Conservation (phyloP, 1,140 invertebrate genomes). For the Hylyphantes graminicola region DNA sequence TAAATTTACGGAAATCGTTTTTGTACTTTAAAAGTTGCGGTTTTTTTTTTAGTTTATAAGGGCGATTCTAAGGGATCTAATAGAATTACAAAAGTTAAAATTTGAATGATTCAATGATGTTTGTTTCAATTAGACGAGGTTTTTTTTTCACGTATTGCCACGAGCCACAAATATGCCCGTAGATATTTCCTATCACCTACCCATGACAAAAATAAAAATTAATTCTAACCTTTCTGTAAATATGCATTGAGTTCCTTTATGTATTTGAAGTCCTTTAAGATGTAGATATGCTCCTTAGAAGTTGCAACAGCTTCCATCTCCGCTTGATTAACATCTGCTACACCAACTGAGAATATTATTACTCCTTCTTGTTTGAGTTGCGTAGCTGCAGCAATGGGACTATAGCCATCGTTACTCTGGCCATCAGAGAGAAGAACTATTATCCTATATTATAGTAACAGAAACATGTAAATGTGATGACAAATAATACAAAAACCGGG, state of each 20-base stretch:
- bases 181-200: too few species aligned
- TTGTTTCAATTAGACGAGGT: neutral
- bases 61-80: too few species aligned
- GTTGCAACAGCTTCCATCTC: conserved; percentile 35
- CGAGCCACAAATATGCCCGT: too few species aligned
- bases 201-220: neutral
- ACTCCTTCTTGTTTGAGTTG: conserved; percentile 13
- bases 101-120: neutral
- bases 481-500: neutral
- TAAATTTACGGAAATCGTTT: too few species aligned
- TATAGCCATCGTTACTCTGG: conserved; percentile 12
- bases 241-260: conserved; percentile 18
- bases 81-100: too few species aligned
- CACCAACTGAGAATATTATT: conserved; percentile 44
- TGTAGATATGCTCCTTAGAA: conserved; percentile 40
- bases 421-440: conserved; percentile 51
- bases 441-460: conserved; percentile 4
- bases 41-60: too few species aligned
- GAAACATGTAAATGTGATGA: neutral
- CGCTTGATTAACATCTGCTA: conserved; percentile 27
- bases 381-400: neutral
- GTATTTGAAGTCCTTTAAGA: conserved; percentile 31
- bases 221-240: conserved; percentile 27
- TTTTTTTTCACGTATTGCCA: too few species aligned
- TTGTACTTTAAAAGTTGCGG: too few species aligned